These are phyloP conservation scores for Raja brachyura DNA, from an alignment of 2,113 vertebrate species.

Conservation along the genomic window DNA sequence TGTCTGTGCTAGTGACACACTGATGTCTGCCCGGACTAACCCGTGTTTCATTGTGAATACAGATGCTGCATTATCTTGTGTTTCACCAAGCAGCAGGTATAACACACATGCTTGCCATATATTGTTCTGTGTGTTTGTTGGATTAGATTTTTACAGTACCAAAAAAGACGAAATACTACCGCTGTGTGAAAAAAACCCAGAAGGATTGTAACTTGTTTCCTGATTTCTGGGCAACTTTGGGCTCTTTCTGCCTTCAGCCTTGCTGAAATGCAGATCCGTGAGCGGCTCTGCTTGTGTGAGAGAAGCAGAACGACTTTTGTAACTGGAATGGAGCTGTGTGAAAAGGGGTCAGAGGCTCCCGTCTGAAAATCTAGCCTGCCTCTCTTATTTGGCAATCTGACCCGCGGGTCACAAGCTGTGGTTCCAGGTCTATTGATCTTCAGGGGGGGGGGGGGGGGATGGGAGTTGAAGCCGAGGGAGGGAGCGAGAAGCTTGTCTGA, in stretches of 20 bases:
- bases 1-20: too few species aligned
- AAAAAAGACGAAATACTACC: too few species aligned
- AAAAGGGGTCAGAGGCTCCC: not conserved
- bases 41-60: not conserved
- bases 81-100: not conserved
- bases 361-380: slow-evolving; percentile 44
- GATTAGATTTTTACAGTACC: not conserved
- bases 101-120: not conserved
- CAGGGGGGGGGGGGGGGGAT: slow-evolving; percentile 41
- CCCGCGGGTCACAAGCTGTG: slow-evolving; percentile 58
- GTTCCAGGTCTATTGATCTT: slow-evolving; percentile 55
- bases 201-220: not conserved
- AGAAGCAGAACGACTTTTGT: not conserved
- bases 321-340: not conserved
- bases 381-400: slow-evolving; percentile 59
- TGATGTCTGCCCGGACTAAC: not conserved
- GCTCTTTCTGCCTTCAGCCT: not conserved
- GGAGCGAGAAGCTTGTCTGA: slow-evolving; percentile 47
- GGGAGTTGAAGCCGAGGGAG: not conserved
- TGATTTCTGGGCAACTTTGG: not conserved
- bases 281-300: not conserved
- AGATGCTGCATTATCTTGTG: not conserved
- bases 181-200: not conserved
- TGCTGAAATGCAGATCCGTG: not conserved
- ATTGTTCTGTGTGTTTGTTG: not conserved